Percentiles rank a stretch among this genome's conserved stretches.
phyloP scores from a whole-genome alignment of 2,888 invertebrate genomes.

The Plagodis pulveraria region DNA sequence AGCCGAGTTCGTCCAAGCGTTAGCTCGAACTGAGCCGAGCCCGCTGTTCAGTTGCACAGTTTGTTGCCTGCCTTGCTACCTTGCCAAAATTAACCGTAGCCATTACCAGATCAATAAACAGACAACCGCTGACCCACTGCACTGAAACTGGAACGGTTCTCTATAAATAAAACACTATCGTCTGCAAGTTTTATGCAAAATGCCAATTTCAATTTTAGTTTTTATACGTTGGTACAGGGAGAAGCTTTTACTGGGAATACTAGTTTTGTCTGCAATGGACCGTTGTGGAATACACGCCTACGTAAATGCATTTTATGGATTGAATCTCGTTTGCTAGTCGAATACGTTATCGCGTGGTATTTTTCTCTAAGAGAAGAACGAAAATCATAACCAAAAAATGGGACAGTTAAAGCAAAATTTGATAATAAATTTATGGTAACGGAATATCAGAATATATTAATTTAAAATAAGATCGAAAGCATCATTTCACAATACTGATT shows the following conservation, averaged over 20 bases:
- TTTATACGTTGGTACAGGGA: conserved; percentile 34
- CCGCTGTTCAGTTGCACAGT: conserved; percentile 10
- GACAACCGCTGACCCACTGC: conserved; percentile 72
- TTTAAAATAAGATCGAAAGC: no score
- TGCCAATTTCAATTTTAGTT: conserved; percentile 64
- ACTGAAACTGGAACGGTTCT: conserved; percentile 71
- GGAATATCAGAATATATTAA: no score
- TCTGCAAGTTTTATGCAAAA: conserved; percentile 69
- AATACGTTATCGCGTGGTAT: no score
- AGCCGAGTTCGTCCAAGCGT: not conserved
- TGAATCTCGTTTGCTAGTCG: not conserved
- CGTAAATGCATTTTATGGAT: conserved; percentile 14
- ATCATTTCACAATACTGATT: no score
- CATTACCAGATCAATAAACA: conserved; percentile 79
- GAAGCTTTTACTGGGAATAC: conserved; percentile 36
- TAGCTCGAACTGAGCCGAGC: conserved; percentile 11
- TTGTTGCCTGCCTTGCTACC: conserved; percentile 44
- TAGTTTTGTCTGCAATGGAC: conserved; percentile 11
- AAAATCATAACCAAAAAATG: no score
- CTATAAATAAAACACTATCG: conserved; percentile 71
- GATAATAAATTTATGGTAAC: no score
- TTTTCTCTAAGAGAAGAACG: no score
- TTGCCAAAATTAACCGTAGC: conserved; percentile 76
- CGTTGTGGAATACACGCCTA: conserved; percentile 11
- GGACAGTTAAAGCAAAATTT: no score